phyloP scores from a whole-genome alignment of 2,888 invertebrate genomes.

The Mamestra brassicae region DNA sequence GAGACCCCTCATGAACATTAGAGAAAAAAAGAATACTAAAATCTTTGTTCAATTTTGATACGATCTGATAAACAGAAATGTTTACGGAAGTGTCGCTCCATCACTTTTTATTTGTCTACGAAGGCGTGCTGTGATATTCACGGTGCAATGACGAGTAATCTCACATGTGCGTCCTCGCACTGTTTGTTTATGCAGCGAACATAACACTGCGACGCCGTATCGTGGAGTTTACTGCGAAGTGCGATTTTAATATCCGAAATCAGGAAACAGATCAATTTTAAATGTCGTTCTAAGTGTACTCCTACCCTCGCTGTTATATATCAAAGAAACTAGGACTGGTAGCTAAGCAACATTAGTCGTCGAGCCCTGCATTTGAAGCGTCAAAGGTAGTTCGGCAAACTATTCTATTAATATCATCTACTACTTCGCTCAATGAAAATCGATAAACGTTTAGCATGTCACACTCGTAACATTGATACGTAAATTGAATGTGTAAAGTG shows the following conservation, averaged over 20 bases:
- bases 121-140: slow-evolving; percentile 32
- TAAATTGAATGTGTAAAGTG: slow-evolving; percentile 28
- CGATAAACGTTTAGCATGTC: slow-evolving; percentile 21
- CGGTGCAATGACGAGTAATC: slow-evolving; percentile 22
- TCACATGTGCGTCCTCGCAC: slow-evolving; percentile 30
- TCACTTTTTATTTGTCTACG: slow-evolving; percentile 10
- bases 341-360: not conserved
- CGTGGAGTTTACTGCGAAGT: not conserved
- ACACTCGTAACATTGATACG: slow-evolving; percentile 20
- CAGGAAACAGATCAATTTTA: not conserved
- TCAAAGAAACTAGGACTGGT: not conserved
- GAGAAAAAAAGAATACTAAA: not conserved
- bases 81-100: slow-evolving; percentile 25
- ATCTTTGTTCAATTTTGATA: not conserved
- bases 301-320: not conserved
- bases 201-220: slow-evolving; percentile 11
- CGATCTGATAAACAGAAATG: slow-evolving; percentile 2
- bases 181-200: slow-evolving; percentile 50
- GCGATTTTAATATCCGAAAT: not conserved
- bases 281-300: not conserved
- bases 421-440: not conserved
- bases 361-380: not conserved
- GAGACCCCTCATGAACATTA: no score
- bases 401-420: not conserved
- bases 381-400: not conserved